A percentile compares a stretch with the other conserved stretches of the same genome.
Conservation (phyloP, 2,113 vertebrate species). For the Lycocorax pyrrhopterus region DNA sequence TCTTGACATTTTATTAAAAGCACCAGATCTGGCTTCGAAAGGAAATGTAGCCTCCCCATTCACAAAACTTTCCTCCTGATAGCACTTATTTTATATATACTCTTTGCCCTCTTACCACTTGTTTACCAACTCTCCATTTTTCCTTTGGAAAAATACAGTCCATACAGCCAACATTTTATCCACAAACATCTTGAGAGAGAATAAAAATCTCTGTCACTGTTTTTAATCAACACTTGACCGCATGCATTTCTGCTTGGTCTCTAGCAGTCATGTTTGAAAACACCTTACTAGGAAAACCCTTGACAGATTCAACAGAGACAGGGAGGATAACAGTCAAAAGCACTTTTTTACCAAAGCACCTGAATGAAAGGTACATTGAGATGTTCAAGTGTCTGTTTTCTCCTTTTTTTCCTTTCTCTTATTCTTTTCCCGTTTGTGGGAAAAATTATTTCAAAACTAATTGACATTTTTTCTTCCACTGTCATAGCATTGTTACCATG, state of each 20-base stretch:
- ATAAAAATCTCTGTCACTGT: not conserved
- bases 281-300: not conserved
- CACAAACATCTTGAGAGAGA: not conserved
- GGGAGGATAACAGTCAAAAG: not conserved
- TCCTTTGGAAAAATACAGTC: not conserved
- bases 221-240: not conserved
- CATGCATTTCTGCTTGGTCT: not conserved
- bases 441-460: not conserved
- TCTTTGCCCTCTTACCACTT: not conserved
- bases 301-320: not conserved
- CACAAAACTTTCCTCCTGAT: not conserved
- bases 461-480: not conserved
- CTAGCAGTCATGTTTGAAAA: not conserved
- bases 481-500: not conserved
- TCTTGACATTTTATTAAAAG: slow-evolving; percentile 18
- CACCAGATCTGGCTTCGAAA: not conserved
- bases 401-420: not conserved
- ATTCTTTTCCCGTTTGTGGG: not conserved
- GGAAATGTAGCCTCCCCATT: not conserved
- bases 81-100: not conserved
- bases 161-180: not conserved
- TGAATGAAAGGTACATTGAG: not conserved
- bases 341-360: not conserved
- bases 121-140: not conserved
- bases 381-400: not conserved